phyloP scores from a whole-genome alignment of 1,140 invertebrate genomes.

The Zophobas atratus region DNA sequence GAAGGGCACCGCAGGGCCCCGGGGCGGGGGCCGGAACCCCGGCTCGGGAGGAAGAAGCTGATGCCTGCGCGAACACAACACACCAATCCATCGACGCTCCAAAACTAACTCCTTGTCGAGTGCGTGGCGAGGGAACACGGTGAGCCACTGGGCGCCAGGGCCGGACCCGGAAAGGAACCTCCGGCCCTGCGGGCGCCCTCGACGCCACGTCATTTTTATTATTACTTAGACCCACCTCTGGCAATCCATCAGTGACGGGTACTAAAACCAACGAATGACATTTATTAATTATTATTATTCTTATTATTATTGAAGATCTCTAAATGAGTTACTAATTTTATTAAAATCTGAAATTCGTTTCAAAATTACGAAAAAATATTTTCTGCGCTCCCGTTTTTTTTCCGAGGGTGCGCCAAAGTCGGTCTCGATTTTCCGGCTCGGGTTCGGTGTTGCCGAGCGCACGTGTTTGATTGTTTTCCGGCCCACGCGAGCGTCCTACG shows the following conservation, averaged over 20 bases:
- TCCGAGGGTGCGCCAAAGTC: too few relatives aligned
- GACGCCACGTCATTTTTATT: too few relatives aligned
- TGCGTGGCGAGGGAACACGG: constrained; percentile 15
- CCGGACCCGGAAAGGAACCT: not conserved
- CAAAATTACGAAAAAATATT: not conserved
- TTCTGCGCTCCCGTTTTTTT: not conserved
- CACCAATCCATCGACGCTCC: constrained; percentile 24
- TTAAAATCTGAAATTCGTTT: too few relatives aligned
- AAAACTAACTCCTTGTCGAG: constrained; percentile 19
- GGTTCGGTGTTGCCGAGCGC: not conserved
- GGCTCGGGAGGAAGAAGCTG: not conserved
- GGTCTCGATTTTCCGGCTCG: too few relatives aligned
- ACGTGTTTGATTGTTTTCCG: not conserved
- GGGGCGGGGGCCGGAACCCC: not conserved
- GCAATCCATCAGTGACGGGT: too few relatives aligned
- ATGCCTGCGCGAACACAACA: not conserved
- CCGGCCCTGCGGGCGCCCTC: too few relatives aligned
- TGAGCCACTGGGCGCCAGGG: constrained; percentile 26
- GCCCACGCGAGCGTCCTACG: not conserved
- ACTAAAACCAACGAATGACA: too few relatives aligned
- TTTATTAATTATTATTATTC: too few relatives aligned
- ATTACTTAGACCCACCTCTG: too few relatives aligned
- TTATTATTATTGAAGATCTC: too few relatives aligned
- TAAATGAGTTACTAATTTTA: too few relatives aligned
- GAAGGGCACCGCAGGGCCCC: not conserved